Percentiles rank a stretch among this genome's conserved stretches.
These are phyloP conservation scores for Rosalia funebris DNA, from an alignment of 2,888 invertebrate species.

Conservation along the genomic window DNA sequence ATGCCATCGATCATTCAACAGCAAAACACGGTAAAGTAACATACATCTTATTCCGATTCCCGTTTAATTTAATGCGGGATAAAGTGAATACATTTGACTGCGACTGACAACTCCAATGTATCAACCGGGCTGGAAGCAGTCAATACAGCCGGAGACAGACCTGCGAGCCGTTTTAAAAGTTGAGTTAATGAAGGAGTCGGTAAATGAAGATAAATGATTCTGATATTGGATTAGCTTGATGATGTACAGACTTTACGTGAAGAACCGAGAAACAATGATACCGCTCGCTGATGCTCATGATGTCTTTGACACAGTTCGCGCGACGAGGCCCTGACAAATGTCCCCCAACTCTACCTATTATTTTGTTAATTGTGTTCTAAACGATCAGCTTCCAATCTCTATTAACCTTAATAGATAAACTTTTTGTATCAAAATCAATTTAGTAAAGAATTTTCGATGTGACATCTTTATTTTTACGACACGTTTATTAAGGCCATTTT, in stretches of 20 bases:
- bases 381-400: slow-evolving; percentile 14
- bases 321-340: slow-evolving; percentile 30
- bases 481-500: no score
- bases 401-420: slow-evolving; percentile 23
- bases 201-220: slow-evolving; percentile 67
- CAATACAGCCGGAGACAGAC: slow-evolving; percentile 57
- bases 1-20: slow-evolving; percentile 55
- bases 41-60: slow-evolving; percentile 58
- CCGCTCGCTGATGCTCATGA: slow-evolving; percentile 35
- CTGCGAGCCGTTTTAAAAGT: slow-evolving; percentile 63
- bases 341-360: slow-evolving; percentile 38
- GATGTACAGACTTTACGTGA: slow-evolving; percentile 58
- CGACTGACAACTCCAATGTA: slow-evolving; percentile 60
- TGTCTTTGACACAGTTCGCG: slow-evolving; percentile 26
- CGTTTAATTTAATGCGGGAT: slow-evolving; percentile 60
- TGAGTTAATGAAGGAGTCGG: slow-evolving; percentile 64
- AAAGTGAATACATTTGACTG: slow-evolving; percentile 61
- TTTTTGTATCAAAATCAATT: slow-evolving; percentile 18
- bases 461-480: not conserved
- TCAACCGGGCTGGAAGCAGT: slow-evolving; percentile 48
- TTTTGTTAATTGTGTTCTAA: slow-evolving; percentile 24
- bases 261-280: slow-evolving; percentile 53
- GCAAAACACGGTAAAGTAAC: slow-evolving; percentile 53
- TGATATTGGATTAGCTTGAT: slow-evolving; percentile 65
- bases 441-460: not conserved